Percentiles rank a stretch among this genome's conserved stretches.
These are phyloP conservation scores for Lamprotornis superbus DNA, from an alignment of 2,113 vertebrate genomes.

Conservation along the genomic window DNA sequence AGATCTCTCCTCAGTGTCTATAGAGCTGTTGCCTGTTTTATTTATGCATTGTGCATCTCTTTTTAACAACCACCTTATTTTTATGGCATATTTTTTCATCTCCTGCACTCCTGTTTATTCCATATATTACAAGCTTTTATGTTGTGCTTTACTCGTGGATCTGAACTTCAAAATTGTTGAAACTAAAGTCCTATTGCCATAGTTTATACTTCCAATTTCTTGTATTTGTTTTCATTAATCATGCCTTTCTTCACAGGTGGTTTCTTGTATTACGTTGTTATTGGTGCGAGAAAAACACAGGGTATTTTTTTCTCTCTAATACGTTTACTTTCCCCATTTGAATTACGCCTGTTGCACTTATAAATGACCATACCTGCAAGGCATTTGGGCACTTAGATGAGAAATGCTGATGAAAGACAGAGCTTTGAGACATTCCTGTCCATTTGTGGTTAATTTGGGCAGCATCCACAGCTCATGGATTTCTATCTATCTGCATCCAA, in stretches of 20 bases:
- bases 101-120: neutral
- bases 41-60: neutral
- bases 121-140: neutral
- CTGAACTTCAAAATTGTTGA: conserved; percentile 1
- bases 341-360: conserved; percentile 18
- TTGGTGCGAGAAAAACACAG: neutral
- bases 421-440: neutral
- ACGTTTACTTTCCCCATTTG: conserved; percentile 24
- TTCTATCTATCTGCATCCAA: conserved; percentile 5
- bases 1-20: neutral
- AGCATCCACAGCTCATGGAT: neutral
- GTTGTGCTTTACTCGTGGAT: neutral
- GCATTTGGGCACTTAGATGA: conserved; percentile 44
- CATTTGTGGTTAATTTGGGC: conserved; percentile 15
- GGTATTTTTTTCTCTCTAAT: neutral
- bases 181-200: neutral
- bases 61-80: neutral
- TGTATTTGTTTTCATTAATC: conserved; percentile 58
- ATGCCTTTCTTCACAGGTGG: conserved; percentile 52
- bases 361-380: conserved; percentile 44
- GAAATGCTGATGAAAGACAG: conserved; percentile 34
- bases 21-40: neutral
- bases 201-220: conserved; percentile 27
- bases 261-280: conserved; percentile 44
- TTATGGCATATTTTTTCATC: neutral